Base-by-base conservation (phyloP, 2,888 invertebrate genomes). In the Piscicola geometra region DNA sequence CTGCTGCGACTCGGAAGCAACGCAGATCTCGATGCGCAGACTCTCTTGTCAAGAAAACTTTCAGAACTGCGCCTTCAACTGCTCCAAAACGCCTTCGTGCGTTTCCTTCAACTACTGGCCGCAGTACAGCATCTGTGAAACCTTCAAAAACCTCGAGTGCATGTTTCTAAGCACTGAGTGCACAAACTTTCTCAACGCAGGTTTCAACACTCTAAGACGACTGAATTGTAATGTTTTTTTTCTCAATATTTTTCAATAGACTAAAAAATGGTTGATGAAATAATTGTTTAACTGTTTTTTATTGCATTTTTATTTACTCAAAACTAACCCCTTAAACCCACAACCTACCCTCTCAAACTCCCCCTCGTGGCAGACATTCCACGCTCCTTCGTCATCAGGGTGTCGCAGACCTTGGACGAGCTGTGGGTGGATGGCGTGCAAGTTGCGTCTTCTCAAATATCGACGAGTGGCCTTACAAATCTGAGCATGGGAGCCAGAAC, bases 31-130 rank as follows among this genome's bases (percentile, higher is more conserved):
- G 5, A 3, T 25, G 60, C 5, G 5, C 12, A 5, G 5, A 5
- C 25, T 5, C 5, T 25, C 60, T 5, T 56, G 60, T 25, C 15
- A 56, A 5, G 25, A 21, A 56, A 3, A 3, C 15, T 25, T 56
- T n/a, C 9, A 47, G 50, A 21, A 15, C n/a, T 56, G 60, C n/a
- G 60, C 60, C 60, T 21, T 18, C 60, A 56, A 56, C 12, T 56
- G 60, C 60, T 56, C 5, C 25, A 5, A 25, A 25, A 15, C 60
- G 9, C 5, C 21, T 5, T 5, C 5, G 3, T 56, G 60, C n/a
- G 60, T 56, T 3, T 25, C 60, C 25, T 56, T 56, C 60, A 56
- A 56, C 60, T 56, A 56, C 60, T 56, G 60, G 60, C 5, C 60
- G 12, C 9, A 56, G 21, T 25, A 56, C 25, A 5, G 3, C 25